Evolutionary conservation across 2,888 invertebrate genomes (phyloP), one percentile per base, ranked within the genome.

Genomic region (Heteromurus nitidus): DNA sequence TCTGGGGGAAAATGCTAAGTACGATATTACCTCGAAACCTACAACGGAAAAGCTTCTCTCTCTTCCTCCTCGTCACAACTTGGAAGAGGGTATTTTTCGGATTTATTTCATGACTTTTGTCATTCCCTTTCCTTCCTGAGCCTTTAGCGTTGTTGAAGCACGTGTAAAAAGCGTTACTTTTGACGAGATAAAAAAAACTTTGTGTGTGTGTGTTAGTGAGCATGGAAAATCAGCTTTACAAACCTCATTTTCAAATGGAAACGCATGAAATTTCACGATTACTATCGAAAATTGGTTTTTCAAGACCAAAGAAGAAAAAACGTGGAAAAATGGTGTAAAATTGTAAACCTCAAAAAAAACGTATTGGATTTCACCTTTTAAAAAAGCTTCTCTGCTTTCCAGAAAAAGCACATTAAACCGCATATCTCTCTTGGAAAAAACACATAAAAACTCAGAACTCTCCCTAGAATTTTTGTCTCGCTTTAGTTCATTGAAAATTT

Each of bases 241-340:
- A 77, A 64, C 47, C 77, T 77, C 77, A 77, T 77, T 77, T 77
- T 77, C 77, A 70, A 77, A 77, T 77, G 77, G 77, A 77, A 77
- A 50, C 64, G 64, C 77, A 77, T 77, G 77, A 77, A 69, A 77
- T 77, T 70, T 77, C 64, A 77, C 70, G 77, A 77, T 77, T 77
- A 77, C 77, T 70, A 69, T 77, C 77, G 64, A 60, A 50, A 42
- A 47, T 69, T 36, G 67, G 65, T 58, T n/a, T 47, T 47, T 16
- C n/a, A n/a, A n/a, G n/a, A n/a, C n/a, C n/a, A n/a, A n/a, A n/a
- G n/a, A n/a, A n/a, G n/a, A 36, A 36, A 36, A 36, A 36, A 36
- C 36, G 36, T 36, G 7, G 36, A 13, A 36, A 36, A 36, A 36
- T 13, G 7, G 13, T 36, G 36, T n/a, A n/a, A n/a, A n/a, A n/a